These are phyloP conservation scores for Zelostemma sp. DNA, from an alignment of 1,140 invertebrate species.

Conservation along the genomic window DNA sequence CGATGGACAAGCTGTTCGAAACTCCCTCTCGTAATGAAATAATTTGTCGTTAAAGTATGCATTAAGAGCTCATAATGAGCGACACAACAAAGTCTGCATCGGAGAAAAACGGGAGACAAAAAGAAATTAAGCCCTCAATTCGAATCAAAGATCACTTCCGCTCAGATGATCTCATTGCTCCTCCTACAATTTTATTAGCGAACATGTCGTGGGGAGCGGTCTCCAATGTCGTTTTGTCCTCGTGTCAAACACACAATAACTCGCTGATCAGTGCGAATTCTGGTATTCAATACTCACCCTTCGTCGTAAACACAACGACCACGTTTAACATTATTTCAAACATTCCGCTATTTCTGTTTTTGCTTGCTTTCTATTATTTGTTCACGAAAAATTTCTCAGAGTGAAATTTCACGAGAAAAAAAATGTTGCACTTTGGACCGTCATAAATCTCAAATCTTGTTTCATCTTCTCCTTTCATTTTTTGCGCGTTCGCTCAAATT, in stretches of 20 bases:
- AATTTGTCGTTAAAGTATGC: not conserved
- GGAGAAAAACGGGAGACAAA: conserved; percentile 33
- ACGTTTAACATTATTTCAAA: conserved; percentile 3
- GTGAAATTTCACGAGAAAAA: not conserved
- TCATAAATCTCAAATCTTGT: too few species aligned
- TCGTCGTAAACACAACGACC: conserved; percentile 29
- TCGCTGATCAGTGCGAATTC: conserved; percentile 43
- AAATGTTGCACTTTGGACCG: too few species aligned
- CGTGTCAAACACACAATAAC: conserved; percentile 44
- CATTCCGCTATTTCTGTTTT: not conserved
- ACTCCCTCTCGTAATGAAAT: not conserved
- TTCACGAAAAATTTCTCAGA: not conserved
- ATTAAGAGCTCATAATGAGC: conserved; percentile 5
- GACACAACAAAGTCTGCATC: conserved; percentile 8
- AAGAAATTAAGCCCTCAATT: conserved; percentile 66
- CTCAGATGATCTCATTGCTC: conserved; percentile 61
- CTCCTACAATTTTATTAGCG: conserved; percentile 55
- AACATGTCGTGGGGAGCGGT: conserved; percentile 29
- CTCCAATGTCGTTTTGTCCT: conserved; percentile 36
- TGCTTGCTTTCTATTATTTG: not conserved
- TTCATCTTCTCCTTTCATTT: too few species aligned
- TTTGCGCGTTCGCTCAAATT: too few species aligned
- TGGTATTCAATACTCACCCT: conserved; percentile 45
- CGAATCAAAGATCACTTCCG: conserved; percentile 67
- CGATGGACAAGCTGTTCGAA: too few species aligned